phyloP scores from a whole-genome alignment of 2,888 invertebrate genomes.

The Theretra japonica region DNA sequence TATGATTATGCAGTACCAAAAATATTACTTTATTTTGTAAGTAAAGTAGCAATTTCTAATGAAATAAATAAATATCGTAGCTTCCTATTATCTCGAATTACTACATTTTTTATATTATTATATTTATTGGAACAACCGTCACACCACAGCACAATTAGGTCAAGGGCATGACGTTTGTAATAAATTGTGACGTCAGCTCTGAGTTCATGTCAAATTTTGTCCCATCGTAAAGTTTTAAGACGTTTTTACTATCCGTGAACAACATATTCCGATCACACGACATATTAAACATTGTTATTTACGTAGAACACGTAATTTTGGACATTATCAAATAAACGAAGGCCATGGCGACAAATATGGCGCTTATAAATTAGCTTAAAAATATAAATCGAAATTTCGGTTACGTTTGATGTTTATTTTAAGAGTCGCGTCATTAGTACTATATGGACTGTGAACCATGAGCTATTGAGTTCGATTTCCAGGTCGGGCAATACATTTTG shows the following conservation, averaged over 20 bases:
- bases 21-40: too few relatives aligned
- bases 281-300: neutral
- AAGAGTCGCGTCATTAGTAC: too few relatives aligned
- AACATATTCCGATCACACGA: neutral
- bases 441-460: too few relatives aligned
- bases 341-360: conserved; percentile 1
- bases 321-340: conserved; percentile 6
- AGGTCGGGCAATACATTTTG: too few relatives aligned
- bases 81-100: too few relatives aligned
- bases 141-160: neutral
- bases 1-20: too few relatives aligned
- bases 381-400: neutral
- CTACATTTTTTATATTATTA: too few relatives aligned
- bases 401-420: neutral
- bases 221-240: neutral
- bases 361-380: neutral
- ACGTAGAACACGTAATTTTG: conserved; percentile 2
- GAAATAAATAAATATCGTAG: too few relatives aligned
- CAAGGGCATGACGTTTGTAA: neutral
- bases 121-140: too few relatives aligned
- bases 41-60: too few relatives aligned
- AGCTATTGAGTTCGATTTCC: too few relatives aligned
- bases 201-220: neutral
- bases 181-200: neutral
- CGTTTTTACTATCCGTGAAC: neutral